Evolutionary conservation across 2,113 vertebrate genomes (phyloP), one percentile per base, ranked within the genome.

Genomic region (Chaenocephalus aceratus): DNA sequence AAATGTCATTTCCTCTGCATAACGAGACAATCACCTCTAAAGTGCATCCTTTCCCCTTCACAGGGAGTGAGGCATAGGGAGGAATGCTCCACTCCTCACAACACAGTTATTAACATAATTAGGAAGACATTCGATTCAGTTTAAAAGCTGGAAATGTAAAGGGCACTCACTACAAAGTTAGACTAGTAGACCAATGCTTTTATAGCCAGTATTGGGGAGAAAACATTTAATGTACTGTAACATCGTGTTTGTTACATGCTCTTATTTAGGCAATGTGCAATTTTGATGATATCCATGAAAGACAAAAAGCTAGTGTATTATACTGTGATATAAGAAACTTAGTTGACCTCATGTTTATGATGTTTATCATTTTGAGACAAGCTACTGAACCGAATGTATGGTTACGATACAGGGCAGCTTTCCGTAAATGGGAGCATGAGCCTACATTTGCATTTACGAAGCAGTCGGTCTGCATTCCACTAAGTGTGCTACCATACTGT

Each of bases 1-100:
- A 89, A 88, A 90, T 85, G 76, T 75, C 11, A 91, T 91, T 86
- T 89, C 71, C 85, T 84, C 82, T 51, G 58, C 63, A 30, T 68
- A 75, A 72, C 11, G 57, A 88, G 86, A 73, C 72, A 73, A 86
- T 48, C 1, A 34, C 61, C 66, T 77, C 64, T 65, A 36, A 80
- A 84, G 79, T 84, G 84, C 67, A 79, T 77, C 64, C 58, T 73
- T 63, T 88, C 26, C 53, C 60, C 58, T 18, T 13, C 56, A 36
- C 53, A 74, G 61, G 0, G 45, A 69, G 61, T 16, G 46, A 81
- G 51, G 30, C 1, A 10, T 51, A 74, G 75, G 23, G 34, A 71
- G 26, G 71, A 66, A 62, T 5, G n/a, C 14, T 67, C 77, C 21
- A 10, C 49, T 78, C 14, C 13, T 60, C 59, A 48, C 41, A 14